phyloP scores from a whole-genome alignment of 2,888 invertebrate genomes.

The Ctenicera cuprea region DNA sequence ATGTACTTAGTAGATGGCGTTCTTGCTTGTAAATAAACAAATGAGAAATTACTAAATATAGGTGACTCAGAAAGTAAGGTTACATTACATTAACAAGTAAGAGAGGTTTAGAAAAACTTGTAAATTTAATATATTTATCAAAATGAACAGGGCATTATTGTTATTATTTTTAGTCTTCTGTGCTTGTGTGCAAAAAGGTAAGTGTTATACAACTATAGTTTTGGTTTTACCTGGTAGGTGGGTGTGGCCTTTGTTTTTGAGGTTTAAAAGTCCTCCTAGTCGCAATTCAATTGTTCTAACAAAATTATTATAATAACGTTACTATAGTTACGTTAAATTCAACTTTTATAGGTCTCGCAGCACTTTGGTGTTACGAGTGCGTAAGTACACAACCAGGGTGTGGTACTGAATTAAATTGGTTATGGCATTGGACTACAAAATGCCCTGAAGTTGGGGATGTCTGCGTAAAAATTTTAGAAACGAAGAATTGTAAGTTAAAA shows the following conservation, averaged over 20 bases:
- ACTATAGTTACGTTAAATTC: background rate
- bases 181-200: background rate
- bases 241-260: background rate
- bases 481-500: conserved; percentile 82
- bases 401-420: conserved; percentile 89
- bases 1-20: too few relatives aligned
- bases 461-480: conserved; percentile 92
- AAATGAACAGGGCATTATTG: background rate
- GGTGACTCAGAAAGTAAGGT: conserved; percentile 7
- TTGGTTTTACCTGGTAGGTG: background rate
- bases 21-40: conserved; percentile 13
- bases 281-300: background rate
- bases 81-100: background rate
- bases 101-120: too few relatives aligned
- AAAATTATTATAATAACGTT: background rate
- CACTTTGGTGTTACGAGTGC: conserved; percentile 93
- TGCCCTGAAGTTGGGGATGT: conserved; percentile 91
- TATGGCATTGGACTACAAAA: conserved; percentile 83
- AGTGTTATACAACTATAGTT: background rate
- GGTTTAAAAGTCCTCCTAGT: background rate
- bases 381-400: conserved; percentile 93
- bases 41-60: too few relatives aligned
- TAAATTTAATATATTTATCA: background rate
- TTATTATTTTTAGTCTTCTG: background rate
- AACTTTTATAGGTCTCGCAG: conserved; percentile 72